Base-by-base conservation (phyloP, 2,797 vertebrate species). In the Anolis apletophallus region DNA sequence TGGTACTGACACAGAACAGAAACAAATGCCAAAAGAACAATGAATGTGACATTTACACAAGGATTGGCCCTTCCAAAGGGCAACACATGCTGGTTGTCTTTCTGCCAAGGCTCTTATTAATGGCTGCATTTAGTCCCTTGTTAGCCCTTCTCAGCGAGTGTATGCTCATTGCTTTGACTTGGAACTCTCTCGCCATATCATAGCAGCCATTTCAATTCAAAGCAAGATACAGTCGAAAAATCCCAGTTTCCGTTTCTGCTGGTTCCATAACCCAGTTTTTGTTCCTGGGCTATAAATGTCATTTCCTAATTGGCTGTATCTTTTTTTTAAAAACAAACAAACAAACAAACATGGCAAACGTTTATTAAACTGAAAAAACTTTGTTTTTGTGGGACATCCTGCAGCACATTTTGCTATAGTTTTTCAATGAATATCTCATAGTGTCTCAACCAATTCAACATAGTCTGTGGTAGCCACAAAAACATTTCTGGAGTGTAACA, bases 51-150 rank as follows among this genome's bases (percentile, higher is more conserved):
- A 77, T 88, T 83, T 80, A 40, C 68, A 69, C 36, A 89, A 81
- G 74, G 57, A 85, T 81, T 89, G 72, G 87, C 14, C 57, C 55
- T 74, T 87, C 78, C 72, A 89, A 87, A 87, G 85, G 85, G 78
- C 81, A 87, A 71, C 72, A 46, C 52, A 80, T 54, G 80, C 75
- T 68, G 59, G 59, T 78, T 83, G 69, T 57, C 46, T 75, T 23
- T 2, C 69, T 88, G 80, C 69, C 88, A 80, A 5, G 77, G 12
- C 64, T 84, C 73, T 85, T 73, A 57, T 84, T 89, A 89, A 86
- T 55, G 73, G 67, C 57, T 85, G 1, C 26, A 40, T 5, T 12
- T 23, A 88, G 61, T 23, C 82, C 72, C 54, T 64, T 76, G 73
- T 5, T 79, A 55, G 68, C 55, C 19, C 50, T 71, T 77, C 81